Conservation (phyloP, 2,797 vertebrate genomes). For the Bovichtus variegatus region DNA sequence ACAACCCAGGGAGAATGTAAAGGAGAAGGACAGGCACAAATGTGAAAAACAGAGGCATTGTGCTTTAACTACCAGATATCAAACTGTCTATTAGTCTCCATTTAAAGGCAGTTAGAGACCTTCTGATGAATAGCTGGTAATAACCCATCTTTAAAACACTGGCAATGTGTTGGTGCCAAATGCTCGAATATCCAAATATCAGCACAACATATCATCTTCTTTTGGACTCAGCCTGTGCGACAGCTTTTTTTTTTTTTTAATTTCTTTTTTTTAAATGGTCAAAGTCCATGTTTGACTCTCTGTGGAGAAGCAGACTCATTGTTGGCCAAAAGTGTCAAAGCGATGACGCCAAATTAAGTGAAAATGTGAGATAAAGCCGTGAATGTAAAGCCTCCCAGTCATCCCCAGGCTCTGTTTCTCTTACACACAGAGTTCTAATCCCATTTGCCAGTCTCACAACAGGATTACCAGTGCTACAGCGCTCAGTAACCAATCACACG, state of each 20-base stretch:
- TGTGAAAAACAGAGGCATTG: not conserved
- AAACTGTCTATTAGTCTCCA: conserved; percentile 28
- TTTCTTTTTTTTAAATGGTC: too few species aligned
- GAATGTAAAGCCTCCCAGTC: conserved; percentile 58
- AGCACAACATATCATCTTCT: conserved; percentile 4
- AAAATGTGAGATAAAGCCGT: conserved; percentile 64
- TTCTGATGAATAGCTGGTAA: not conserved
- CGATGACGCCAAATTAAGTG: conserved; percentile 65
- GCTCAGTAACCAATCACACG: conserved; percentile 77
- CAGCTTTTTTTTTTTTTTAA: too few species aligned
- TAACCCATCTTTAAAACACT: conserved; percentile 12
- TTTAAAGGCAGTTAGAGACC: conserved; percentile 25
- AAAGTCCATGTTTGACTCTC: conserved; percentile 24
- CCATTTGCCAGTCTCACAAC: conserved; percentile 83
- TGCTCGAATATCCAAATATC: conserved; percentile 33
- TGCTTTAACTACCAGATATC: conserved; percentile 1
- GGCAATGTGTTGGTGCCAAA: conserved; percentile 32
- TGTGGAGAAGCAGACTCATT: conserved; percentile 17
- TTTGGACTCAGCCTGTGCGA: conserved; percentile 9
- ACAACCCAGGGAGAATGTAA: not conserved
- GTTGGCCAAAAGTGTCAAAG: conserved; percentile 44
- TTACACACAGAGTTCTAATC: conserved; percentile 80
- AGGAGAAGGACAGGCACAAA: not conserved
- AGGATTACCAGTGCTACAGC: conserved; percentile 80
- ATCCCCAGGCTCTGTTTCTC: conserved; percentile 65